phyloP scores from a whole-genome alignment of 2,888 invertebrate genomes.

The Halocaridina rubra region DNA sequence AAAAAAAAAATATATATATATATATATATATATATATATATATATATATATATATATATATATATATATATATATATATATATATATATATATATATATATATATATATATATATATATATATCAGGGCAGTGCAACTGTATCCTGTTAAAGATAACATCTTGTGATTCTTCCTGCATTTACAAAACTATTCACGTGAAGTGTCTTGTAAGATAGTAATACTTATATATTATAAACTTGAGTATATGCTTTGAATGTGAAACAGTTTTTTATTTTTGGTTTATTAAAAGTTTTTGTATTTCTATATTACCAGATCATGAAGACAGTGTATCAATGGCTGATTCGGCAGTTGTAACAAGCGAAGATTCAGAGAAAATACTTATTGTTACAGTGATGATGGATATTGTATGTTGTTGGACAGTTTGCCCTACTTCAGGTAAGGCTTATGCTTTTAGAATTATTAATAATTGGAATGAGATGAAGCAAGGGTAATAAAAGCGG shows the following conservation, averaged over 20 bases:
- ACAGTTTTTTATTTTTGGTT: not conserved
- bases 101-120: not conserved
- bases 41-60: not conserved
- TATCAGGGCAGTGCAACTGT: not conserved
- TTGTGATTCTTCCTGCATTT: not conserved
- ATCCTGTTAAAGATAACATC: not conserved
- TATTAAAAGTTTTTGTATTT: not conserved
- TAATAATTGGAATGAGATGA: no score
- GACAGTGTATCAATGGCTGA: not conserved
- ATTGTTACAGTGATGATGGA: constrained; percentile 9
- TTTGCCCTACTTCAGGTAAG: constrained; percentile 18
- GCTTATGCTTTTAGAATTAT: no score
- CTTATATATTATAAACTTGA: not conserved
- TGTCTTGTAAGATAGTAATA: not conserved
- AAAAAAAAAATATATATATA: no score
- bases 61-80: not conserved
- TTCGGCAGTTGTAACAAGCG: not conserved
- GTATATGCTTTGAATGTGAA: not conserved
- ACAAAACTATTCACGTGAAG: not conserved
- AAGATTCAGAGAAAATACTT: constrained; percentile 1
- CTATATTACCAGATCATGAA: not conserved
- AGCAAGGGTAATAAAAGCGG: no score
- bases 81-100: not conserved
- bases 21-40: constrained; percentile 1
- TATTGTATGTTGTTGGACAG: not conserved